These are phyloP conservation scores for Phorcus lineatus DNA, from an alignment of 2,888 invertebrate genomes.

Conservation along the genomic window DNA sequence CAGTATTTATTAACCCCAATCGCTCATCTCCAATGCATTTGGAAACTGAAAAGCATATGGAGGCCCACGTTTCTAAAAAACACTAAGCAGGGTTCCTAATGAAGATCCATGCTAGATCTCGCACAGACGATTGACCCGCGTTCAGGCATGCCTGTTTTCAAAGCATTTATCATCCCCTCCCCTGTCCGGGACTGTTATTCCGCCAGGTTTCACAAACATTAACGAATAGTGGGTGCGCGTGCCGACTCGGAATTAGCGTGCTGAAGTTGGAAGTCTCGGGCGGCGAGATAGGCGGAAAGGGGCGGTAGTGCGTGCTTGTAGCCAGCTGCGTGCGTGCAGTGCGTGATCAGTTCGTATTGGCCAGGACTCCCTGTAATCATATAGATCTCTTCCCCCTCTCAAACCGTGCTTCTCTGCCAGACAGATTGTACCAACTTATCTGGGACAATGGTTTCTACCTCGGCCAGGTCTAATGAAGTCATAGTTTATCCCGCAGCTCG, in stretches of 20 bases:
- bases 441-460: too few species aligned
- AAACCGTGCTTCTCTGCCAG: neutral
- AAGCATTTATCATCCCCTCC: slow-evolving; percentile 8
- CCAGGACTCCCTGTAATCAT: neutral
- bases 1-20: too few species aligned
- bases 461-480: too few species aligned
- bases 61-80: too few species aligned
- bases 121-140: too few species aligned
- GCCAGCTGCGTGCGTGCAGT: neutral
- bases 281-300: slow-evolving; percentile 5
- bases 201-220: slow-evolving; percentile 19
- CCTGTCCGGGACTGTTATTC: slow-evolving; percentile 19
- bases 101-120: too few species aligned
- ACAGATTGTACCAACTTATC: too few species aligned
- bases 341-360: neutral
- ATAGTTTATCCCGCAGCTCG: too few species aligned
- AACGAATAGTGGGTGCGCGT: slow-evolving; percentile 15
- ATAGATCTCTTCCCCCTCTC: slow-evolving; percentile 5
- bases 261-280: slow-evolving; percentile 1
- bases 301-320: slow-evolving; percentile 6
- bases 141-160: neutral
- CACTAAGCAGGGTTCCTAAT: too few species aligned
- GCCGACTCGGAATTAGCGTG: slow-evolving; percentile 17
- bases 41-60: too few species aligned
- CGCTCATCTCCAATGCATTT: too few species aligned